phyloP scores from a whole-genome alignment of 2,113 vertebrate species.

The Sus scrofa region T2T-Sscrofa CM000817.6:92923001-92923500 shows the following conservation, averaged over 20 bases:
- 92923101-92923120: not conserved
- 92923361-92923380: not conserved
- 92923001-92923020: not conserved
- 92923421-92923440: not conserved
- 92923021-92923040: not conserved
- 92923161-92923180: not conserved
- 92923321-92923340: not conserved
- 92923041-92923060: not conserved
- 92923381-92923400: not conserved
- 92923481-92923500: not conserved
- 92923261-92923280: not conserved
- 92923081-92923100: not conserved
- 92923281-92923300: not conserved
- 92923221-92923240: not conserved
- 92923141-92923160: not conserved
- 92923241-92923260: not conserved
- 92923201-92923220: not conserved
- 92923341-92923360: not conserved
- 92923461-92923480: not conserved
- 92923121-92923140: not conserved
- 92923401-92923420: not conserved
- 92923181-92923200: not conserved
- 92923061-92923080: not conserved
- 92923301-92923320: not conserved
- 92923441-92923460: not conserved